Base-by-base conservation (phyloP, 2,888 invertebrate species). In the Dolichomitus sp. region DNA sequence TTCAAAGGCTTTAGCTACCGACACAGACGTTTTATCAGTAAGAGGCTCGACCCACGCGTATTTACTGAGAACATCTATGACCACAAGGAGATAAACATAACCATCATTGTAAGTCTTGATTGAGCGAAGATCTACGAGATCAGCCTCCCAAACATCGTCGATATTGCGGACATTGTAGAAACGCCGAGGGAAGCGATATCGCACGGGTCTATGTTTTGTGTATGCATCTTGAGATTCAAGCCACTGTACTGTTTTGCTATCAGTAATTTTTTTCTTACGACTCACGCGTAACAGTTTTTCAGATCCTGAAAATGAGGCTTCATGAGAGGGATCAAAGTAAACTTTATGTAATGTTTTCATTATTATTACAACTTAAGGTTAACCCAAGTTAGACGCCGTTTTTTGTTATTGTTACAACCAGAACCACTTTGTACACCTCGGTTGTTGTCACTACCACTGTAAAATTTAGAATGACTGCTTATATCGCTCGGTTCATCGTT, bases 41-140 rank as follows among this genome's bases (percentile, higher is more conserved):
- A 89, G 50, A 17, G 87, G 75, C 72, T 86, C 76, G 4, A 86
- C 74, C 85, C 86, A 89, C 6, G 84, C 86, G 30, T 77, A 85
- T 82, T 88, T 86, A 54, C 83, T 86, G 23, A 86, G 84, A 14
- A 84, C 83, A 30, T 87, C 85, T 23, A 88, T 86, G n/a, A 87
- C 84, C 6, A 81, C 78, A n/a, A 89, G 52, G 9, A 85, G 57
- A 70, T 83, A 87, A 27, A 73, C 72, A 54, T 50, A 84, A 14
- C 85, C 83, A n/a, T 81, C 69, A 70, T 85, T 86, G 52, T 85
- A 68, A 48, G 12, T 45, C 17, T 78, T 78, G 23, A 78, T 42
- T 6, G 81, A 63, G 7, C 77, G 80, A 27, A 81, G 63, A 63
- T 83, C 83, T 0, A 75, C 66, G n/a, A 81, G 70, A 76, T 84